Evolutionary conservation across 2,888 invertebrate species (phyloP), one percentile per base, ranked within the genome.

Genomic region (Hetaerina titia): DNA sequence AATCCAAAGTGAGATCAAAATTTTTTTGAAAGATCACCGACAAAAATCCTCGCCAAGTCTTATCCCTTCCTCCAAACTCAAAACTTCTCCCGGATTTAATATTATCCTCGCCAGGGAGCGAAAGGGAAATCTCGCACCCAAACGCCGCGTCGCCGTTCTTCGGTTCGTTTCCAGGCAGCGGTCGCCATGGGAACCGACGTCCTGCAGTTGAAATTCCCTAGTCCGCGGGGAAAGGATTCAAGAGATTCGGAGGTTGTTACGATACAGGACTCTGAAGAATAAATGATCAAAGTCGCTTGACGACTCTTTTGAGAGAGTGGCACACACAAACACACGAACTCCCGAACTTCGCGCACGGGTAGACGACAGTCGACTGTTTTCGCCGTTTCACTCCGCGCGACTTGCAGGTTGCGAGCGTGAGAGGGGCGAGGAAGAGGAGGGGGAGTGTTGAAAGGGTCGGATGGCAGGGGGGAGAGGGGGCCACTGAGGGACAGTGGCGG

Each of bases 311-410:
- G 69, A 69, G 8, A n/a, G n/a, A 22, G 25, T 15, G 13, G 4
- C 81, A 31, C 45, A 45, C 45, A 45, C 45, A 45, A 45, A 45
- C 45, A 45, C 45, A 45, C 45, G 45, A 45, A 45, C 45, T 45
- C 45, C 0, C 31, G 81, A 22, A 13, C 9, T 31, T 8, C 4
- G 31, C 81, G 31, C 81, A 81, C 81, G 81, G 81, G 15, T 22
- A 81, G 81, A 31, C n/a, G 81, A 81, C 81, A 81, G 81, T 81
- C 81, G 81, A 81, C 81, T 81, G 81, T 81, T 81, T 81, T 25
- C 19, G 69, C 9, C 11, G 6, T 69, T 9, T 15, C 81, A 31
- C 81, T 25, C 25, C 25, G 81, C 81, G 25, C 9, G 25, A 81
- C 81, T 31, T 7, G 81, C 25, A 19, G 81, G 11, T 81, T 81